phyloP scores from a whole-genome alignment of 2,113 vertebrate species.

The Proteles cristata region DNA sequence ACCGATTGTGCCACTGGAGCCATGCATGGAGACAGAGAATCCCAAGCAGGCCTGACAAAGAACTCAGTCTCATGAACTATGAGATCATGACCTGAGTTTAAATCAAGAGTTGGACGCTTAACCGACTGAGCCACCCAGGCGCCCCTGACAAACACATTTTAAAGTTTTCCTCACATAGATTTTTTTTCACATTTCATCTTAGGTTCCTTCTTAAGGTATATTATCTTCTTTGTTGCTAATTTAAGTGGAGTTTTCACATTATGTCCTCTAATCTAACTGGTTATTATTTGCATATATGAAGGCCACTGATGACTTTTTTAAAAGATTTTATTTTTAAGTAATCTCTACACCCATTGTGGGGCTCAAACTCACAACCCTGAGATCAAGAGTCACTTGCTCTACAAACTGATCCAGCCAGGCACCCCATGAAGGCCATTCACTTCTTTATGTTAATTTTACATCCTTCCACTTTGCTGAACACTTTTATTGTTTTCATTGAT shows the following conservation, averaged over 20 bases:
- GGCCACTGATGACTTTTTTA: neutral
- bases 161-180: neutral
- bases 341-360: neutral
- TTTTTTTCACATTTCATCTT: neutral
- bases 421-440: neutral
- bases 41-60: too few species aligned
- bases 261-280: slow-evolving; percentile 17
- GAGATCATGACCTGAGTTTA: too few species aligned
- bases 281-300: slow-evolving; percentile 4
- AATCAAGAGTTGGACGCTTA: too few species aligned
- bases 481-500: neutral
- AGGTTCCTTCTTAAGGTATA: neutral
- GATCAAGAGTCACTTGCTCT: neutral
- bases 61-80: too few species aligned
- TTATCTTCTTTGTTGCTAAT: neutral
- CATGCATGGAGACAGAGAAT: fast-evolving
- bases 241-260: neutral
- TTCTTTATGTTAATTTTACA: neutral
- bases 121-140: too few species aligned
- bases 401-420: neutral
- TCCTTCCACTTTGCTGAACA: slow-evolving; percentile 23
- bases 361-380: neutral
- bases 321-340: neutral
- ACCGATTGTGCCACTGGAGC: slow-evolving; percentile 77
- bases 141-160: neutral